Percentiles rank a stretch among this genome's conserved stretches.
Conservation (phyloP, 2,113 vertebrate genomes). For the Odocoileus hemionus region DNA sequence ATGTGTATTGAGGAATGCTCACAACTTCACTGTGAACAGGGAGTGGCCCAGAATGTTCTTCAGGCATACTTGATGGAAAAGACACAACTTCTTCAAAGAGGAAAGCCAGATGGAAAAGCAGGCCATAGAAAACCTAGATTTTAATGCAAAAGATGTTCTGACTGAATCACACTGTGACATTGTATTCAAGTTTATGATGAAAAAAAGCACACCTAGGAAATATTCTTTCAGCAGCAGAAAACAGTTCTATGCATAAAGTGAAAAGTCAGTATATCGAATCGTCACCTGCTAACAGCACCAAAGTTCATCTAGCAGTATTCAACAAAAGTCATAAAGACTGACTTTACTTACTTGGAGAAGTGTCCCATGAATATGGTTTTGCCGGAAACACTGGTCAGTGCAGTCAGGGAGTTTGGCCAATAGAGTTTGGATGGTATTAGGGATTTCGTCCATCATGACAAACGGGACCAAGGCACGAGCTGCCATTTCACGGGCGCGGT, state of each 20-base stretch:
- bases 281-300: not conserved
- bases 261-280: not conserved
- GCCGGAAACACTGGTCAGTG: constrained; percentile 76
- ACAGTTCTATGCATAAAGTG: not conserved
- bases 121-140: not conserved
- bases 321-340: not conserved
- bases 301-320: not conserved
- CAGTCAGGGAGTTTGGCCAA: constrained; percentile 84
- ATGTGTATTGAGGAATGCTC: not conserved
- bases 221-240: not conserved
- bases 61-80: not conserved
- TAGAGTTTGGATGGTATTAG: constrained; percentile 78
- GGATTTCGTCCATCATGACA: constrained; percentile 84
- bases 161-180: not conserved
- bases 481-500: constrained; percentile 91
- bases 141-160: not conserved
- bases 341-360: constrained; percentile 88
- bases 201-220: not conserved
- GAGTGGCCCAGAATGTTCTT: not conserved
- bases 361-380: constrained; percentile 91
- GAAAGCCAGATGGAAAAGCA: not conserved
- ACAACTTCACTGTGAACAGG: not conserved
- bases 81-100: not conserved
- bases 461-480: constrained; percentile 94
- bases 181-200: not conserved